Evolutionary conservation across 1,140 invertebrate genomes (phyloP).

Genomic region (Coboldia fuscipes): DNA sequence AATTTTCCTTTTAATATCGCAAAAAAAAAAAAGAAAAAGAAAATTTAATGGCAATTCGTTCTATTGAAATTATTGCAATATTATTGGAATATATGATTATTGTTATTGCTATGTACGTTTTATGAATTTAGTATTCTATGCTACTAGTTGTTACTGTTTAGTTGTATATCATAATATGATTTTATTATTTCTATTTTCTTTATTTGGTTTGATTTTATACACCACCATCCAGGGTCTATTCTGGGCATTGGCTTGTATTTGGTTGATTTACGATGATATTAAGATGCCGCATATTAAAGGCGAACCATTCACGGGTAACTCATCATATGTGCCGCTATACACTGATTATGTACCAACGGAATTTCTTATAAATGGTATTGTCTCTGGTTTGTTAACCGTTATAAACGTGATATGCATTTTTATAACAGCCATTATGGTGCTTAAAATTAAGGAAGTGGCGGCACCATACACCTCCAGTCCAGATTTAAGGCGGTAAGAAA

Average conservation of each 20-base stretch:
- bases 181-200: too few relatives aligned
- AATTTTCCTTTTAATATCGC: too few relatives aligned
- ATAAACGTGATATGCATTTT: constrained; percentile 73
- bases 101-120: too few relatives aligned
- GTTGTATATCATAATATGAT: too few relatives aligned
- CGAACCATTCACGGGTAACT: constrained; percentile 34
- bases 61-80: too few relatives aligned
- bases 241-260: constrained; percentile 49
- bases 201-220: too few relatives aligned
- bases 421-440: constrained; percentile 53
- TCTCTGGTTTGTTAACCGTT: constrained; percentile 57
- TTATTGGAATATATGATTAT: too few relatives aligned
- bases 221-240: constrained; percentile 45
- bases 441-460: constrained; percentile 77
- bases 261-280: constrained; percentile 37
- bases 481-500: constrained; percentile 34
- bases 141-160: too few relatives aligned
- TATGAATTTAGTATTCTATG: too few relatives aligned
- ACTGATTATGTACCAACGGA: constrained; percentile 51
- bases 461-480: constrained; percentile 54
- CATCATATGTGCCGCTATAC: constrained; percentile 38
- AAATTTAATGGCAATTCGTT: too few relatives aligned
- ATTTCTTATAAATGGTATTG: constrained; percentile 51
- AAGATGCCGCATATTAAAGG: constrained; percentile 48
- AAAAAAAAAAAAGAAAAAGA: too few relatives aligned